Conservation (phyloP, 23 tunicate species). For the Oikopleura albicans region DNA sequence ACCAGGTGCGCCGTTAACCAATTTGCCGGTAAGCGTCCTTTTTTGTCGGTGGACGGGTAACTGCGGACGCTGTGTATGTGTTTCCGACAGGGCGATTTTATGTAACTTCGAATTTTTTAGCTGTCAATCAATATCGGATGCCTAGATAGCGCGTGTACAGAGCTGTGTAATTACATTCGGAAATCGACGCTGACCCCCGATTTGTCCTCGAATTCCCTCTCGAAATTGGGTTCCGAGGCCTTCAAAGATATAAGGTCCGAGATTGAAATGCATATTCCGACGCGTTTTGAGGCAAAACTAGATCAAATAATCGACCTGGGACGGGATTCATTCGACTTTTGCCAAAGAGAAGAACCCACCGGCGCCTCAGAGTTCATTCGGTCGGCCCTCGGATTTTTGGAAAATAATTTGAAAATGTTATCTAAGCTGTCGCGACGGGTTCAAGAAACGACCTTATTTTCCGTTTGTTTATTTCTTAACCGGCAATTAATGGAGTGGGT, state of each 20-base stretch:
- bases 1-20: too few species aligned
- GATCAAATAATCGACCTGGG: conserved; percentile 3
- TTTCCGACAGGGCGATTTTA: too few species aligned
- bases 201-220: not conserved
- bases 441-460: conserved; percentile 4
- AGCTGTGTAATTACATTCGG: not conserved
- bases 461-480: not conserved
- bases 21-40: too few species aligned
- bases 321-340: not conserved
- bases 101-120: not conserved
- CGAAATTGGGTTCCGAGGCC: not conserved
- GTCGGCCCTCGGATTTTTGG: not conserved
- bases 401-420: conserved; percentile 9
- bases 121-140: conserved; percentile 3
- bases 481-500: not conserved
- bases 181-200: not conserved
- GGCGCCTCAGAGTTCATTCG: not conserved
- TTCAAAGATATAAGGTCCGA: conserved; percentile 13
- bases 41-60: too few species aligned
- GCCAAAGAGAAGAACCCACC: not conserved
- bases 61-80: too few species aligned
- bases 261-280: conserved; percentile 11
- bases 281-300: not conserved
- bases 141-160: not conserved
- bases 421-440: not conserved